phyloP scores from a whole-genome alignment of 1,140 invertebrate genomes.

The Calycopis cecrops region DNA sequence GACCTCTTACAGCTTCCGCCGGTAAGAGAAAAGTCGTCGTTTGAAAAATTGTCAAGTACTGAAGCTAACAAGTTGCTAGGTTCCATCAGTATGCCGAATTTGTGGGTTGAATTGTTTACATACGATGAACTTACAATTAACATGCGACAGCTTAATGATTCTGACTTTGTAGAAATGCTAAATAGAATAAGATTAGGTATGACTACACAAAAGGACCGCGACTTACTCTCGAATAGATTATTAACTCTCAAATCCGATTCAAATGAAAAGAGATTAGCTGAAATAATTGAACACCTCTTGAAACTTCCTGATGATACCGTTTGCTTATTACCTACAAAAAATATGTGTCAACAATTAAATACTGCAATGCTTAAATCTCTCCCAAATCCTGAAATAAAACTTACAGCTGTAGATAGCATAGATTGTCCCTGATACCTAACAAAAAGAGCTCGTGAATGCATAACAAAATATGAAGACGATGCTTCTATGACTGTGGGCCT shows the following conservation, averaged over 20 bases:
- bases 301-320: constrained; percentile 26
- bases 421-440: no score
- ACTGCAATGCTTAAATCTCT: no score
- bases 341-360: no score
- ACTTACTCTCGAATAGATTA: no score
- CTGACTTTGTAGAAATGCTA: constrained; percentile 28
- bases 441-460: no score
- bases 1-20: constrained; percentile 31
- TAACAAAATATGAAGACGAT: no score
- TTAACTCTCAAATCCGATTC: no score
- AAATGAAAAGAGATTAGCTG: no score
- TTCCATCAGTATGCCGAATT: constrained; percentile 25
- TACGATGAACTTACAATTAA: constrained; percentile 29
- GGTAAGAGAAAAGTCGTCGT: constrained; percentile 30
- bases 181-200: no score
- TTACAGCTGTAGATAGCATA: no score
- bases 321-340: constrained; percentile 33
- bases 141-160: constrained; percentile 29
- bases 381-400: no score
- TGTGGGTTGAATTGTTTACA: constrained; percentile 26
- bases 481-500: constrained; percentile 27
- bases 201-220: no score
- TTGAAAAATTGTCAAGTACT: constrained; percentile 25
- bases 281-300: constrained; percentile 16
- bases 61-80: constrained; percentile 25